These are phyloP conservation scores for Melieria omissa DNA, from an alignment of 2,888 invertebrate species.

Conservation along the genomic window DNA sequence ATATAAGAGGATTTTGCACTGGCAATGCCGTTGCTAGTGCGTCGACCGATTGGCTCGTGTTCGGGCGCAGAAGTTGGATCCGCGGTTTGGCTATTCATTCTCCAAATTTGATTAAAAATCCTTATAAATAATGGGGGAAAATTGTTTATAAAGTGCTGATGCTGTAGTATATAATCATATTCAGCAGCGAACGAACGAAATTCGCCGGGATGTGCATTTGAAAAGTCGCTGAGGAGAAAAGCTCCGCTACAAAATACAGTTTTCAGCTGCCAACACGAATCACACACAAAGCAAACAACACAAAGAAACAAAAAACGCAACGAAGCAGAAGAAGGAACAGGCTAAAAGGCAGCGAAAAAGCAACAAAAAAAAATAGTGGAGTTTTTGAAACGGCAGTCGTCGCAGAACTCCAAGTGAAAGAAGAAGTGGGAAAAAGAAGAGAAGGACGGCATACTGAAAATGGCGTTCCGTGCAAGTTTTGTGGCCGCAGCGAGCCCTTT, in stretches of 20 bases:
- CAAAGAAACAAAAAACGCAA: slow-evolving; percentile 27
- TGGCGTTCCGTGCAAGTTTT: slow-evolving; percentile 16
- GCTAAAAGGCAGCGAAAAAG: slow-evolving; percentile 5
- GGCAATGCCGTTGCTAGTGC: slow-evolving; percentile 9
- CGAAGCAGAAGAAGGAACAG: slow-evolving; percentile 5
- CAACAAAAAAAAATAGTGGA: slow-evolving; percentile 6
- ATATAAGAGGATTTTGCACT: too few species aligned
- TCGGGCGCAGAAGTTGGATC: slow-evolving; percentile 1
- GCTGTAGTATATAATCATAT: background rate
- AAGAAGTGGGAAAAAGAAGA: slow-evolving; percentile 13
- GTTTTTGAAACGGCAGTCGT: slow-evolving; percentile 1
- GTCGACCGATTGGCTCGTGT: slow-evolving; percentile 17
- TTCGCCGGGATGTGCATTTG: background rate
- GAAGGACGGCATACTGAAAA: slow-evolving; percentile 20
- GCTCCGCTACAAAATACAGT: background rate
- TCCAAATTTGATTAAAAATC: slow-evolving; percentile 21
- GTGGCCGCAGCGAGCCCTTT: slow-evolving; percentile 8
- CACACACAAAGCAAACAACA: background rate
- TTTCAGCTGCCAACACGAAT: background rate
- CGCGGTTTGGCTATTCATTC: background rate
- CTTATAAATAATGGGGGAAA: background rate
- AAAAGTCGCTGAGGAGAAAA: too few species aligned
- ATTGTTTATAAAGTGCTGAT: background rate
- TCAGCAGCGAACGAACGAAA: background rate
- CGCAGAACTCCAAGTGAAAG: background rate